Conservation (phyloP, 2,113 vertebrate genomes). For the Passerina amoena region DNA sequence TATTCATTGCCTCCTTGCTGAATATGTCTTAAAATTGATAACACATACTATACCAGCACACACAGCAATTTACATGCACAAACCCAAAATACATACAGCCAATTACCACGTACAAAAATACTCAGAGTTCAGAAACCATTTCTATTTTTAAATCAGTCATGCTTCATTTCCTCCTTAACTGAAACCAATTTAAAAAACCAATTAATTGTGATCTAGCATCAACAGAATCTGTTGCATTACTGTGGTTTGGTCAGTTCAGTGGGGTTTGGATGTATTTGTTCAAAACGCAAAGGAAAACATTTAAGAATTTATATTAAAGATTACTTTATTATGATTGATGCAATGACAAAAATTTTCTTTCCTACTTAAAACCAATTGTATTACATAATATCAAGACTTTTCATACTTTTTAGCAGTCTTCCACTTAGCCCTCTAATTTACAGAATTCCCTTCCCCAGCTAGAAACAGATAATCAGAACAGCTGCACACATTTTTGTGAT, state of each 20-base stretch:
- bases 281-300: background rate
- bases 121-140: background rate
- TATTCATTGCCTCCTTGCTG: background rate
- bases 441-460: background rate
- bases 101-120: background rate
- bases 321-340: accelerated
- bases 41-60: background rate
- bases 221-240: background rate
- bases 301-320: background rate
- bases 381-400: background rate
- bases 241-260: background rate
- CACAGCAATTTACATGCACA: background rate
- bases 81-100: background rate
- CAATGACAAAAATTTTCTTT: background rate
- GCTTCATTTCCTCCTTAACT: background rate
- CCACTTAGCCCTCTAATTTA: background rate
- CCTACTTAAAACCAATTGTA: background rate
- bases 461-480: background rate
- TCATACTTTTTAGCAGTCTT: background rate
- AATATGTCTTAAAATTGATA: background rate
- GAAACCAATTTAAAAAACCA: background rate
- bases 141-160: background rate
- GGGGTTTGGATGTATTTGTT: background rate
- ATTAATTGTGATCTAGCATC: background rate
- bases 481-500: background rate